These are phyloP conservation scores for Sebastes schlegelii DNA, from an alignment of 2,113 vertebrate genomes.

Conservation along the genomic window DNA sequence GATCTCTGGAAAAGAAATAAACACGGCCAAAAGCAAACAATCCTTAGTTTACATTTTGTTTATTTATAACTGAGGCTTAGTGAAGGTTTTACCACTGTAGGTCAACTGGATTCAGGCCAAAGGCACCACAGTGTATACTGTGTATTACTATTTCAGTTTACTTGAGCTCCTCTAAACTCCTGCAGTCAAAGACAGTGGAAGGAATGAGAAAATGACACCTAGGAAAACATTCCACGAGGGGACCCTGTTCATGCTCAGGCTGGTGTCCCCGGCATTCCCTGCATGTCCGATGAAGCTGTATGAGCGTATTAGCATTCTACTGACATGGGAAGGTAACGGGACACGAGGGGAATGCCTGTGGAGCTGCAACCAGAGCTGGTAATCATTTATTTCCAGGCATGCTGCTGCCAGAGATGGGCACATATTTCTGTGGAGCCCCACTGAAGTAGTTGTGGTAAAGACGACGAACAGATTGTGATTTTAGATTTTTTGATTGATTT, in stretches of 20 bases:
- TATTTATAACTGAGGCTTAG: slow-evolving; percentile 10
- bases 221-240: slow-evolving; percentile 79
- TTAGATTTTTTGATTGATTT: background rate
- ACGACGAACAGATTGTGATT: slow-evolving; percentile 28
- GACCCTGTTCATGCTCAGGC: slow-evolving; percentile 73
- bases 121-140: slow-evolving; percentile 12
- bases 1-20: background rate
- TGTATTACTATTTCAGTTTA: slow-evolving; percentile 54
- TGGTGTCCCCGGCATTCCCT: slow-evolving; percentile 66
- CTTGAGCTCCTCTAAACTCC: slow-evolving; percentile 56
- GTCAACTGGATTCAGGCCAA: slow-evolving; percentile 39
- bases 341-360: slow-evolving; percentile 64
- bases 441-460: slow-evolving; percentile 35
- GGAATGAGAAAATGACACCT: slow-evolving; percentile 81
- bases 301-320: slow-evolving; percentile 79
- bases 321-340: slow-evolving; percentile 79
- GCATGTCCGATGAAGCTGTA: slow-evolving; percentile 71
- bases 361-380: slow-evolving; percentile 76
- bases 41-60: background rate
- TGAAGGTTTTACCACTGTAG: slow-evolving; percentile 16
- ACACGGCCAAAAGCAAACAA: background rate
- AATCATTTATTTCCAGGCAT: slow-evolving; percentile 79
- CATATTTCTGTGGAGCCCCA: slow-evolving; percentile 36
- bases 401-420: slow-evolving; percentile 60
- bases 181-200: slow-evolving; percentile 65